Percentiles rank a stretch among this genome's conserved stretches.
Evolutionary conservation across 2,113 vertebrate species (phyloP).

Genomic region (Nasalis larvatus): DNA sequence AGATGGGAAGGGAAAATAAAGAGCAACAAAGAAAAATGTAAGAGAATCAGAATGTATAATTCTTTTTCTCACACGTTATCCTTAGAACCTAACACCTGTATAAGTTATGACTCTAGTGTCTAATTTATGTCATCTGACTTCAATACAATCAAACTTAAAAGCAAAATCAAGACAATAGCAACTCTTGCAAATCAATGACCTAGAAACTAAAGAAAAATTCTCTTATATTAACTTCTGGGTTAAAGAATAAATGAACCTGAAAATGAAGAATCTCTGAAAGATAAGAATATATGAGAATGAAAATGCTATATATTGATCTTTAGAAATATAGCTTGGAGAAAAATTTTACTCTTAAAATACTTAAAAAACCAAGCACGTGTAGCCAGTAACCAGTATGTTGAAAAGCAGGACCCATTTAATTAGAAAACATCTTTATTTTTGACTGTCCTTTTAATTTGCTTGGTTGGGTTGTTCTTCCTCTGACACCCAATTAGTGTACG

Average conservation of each 20-base stretch:
- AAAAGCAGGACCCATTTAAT: not conserved
- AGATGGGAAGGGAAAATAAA: not conserved
- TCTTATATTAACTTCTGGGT: not conserved
- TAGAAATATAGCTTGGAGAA: slow-evolving; percentile 1
- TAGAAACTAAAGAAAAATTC: not conserved
- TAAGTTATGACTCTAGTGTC: not conserved
- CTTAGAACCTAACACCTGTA: not conserved
- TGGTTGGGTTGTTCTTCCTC: not conserved
- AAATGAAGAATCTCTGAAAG: not conserved
- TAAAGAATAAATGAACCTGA: not conserved
- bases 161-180: not conserved
- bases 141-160: not conserved
- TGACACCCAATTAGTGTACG: not conserved
- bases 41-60: not conserved
- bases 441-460: not conserved
- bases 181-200: not conserved
- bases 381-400: not conserved
- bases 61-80: not conserved
- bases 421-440: not conserved
- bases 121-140: not conserved
- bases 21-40: not conserved
- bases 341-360: not conserved
- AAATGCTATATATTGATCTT: slow-evolving; percentile 3
- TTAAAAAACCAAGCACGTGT: not conserved
- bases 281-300: not conserved